These are phyloP conservation scores for Gallinago jamesoni DNA, from an alignment of 2,113 vertebrate species.

Conservation along the genomic window DNA sequence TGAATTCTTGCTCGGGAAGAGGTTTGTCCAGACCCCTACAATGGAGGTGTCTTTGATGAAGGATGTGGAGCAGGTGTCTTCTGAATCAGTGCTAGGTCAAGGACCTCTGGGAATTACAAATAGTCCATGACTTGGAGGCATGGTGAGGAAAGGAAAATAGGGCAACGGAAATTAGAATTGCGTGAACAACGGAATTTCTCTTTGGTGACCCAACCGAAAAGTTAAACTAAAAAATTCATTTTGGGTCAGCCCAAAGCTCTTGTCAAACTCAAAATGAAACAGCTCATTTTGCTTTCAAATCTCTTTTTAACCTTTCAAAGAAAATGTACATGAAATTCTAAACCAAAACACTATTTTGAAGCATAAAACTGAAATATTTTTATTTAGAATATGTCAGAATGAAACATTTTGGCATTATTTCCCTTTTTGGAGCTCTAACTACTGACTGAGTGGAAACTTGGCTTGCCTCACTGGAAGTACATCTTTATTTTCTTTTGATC, in stretches of 20 bases:
- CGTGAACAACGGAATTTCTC: background rate
- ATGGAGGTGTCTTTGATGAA: background rate
- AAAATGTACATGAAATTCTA: background rate
- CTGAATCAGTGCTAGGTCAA: fast-evolving
- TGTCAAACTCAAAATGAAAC: slow-evolving; percentile 30
- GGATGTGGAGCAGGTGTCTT: background rate
- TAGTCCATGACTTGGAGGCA: background rate
- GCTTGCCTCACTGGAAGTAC: background rate
- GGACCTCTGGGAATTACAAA: background rate
- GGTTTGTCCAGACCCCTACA: background rate
- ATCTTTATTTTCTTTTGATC: background rate
- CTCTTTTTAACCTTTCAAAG: background rate
- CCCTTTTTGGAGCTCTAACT: background rate
- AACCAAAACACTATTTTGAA: background rate
- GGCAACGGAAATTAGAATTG: background rate
- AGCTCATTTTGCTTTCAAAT: background rate
- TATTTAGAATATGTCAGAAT: background rate
- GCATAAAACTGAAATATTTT: background rate
- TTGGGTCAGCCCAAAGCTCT: background rate
- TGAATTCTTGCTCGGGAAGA: background rate
- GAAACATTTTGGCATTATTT: background rate
- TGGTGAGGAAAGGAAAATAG: background rate
- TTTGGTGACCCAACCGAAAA: background rate
- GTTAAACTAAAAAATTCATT: background rate
- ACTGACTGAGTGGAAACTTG: background rate